phyloP scores from a whole-genome alignment of 1,140 invertebrate species.

The Littorina saxatilis region DNA sequence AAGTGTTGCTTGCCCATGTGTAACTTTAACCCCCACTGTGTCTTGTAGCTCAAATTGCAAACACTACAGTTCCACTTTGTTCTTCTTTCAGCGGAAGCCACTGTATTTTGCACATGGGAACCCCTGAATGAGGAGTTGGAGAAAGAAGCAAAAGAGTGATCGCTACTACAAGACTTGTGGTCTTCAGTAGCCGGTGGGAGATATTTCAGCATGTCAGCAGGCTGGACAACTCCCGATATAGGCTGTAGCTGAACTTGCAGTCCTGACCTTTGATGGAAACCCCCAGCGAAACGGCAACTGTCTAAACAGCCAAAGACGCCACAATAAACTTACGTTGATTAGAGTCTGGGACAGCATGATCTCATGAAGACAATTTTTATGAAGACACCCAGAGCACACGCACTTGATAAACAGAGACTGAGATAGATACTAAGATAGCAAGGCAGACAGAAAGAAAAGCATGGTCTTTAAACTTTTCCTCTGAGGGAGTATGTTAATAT shows the following conservation, averaged over 20 bases:
- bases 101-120: not conserved
- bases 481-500: not conserved
- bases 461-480: not conserved
- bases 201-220: not conserved
- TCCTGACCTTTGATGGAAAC: not conserved
- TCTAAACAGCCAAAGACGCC: not conserved
- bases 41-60: not conserved
- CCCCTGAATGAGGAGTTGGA: no score
- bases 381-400: not conserved
- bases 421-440: not conserved
- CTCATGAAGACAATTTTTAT: no score
- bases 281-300: not conserved
- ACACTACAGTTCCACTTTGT: not conserved
- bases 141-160: no score
- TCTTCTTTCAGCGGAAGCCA: no score
- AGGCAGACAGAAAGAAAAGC: no score
- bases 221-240: not conserved
- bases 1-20: constrained; percentile 28
- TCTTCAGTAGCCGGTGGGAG: no score
- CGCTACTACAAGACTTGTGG: no score
- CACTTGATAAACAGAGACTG: not conserved
- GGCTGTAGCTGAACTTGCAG: not conserved
- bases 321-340: not conserved
- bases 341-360: not conserved
- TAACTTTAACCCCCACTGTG: constrained; percentile 11